Base-by-base conservation (phyloP, 2,113 vertebrate species). In the Tenrec ecaudatus region DNA sequence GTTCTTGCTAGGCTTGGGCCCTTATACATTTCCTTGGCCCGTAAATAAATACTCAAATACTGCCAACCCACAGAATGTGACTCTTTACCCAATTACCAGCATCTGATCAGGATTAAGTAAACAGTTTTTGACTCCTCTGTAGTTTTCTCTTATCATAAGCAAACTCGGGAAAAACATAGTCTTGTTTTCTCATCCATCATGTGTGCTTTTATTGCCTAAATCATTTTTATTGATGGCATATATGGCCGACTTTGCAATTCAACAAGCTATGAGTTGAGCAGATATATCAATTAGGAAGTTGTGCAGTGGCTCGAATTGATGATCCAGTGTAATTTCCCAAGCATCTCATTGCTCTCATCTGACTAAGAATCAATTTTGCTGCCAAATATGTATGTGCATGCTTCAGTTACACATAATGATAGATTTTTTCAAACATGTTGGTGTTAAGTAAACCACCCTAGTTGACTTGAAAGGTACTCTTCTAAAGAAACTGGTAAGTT, bases 311-410 rank as follows among this genome's bases (percentile, higher is more conserved):
- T 89, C 40, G 88, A 89, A 85, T 16, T 95, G 90, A 88, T 82
- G 86, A 93, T 79, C 79, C 25, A 64, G 57, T 92, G 90, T 75
- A 92, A 92, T 93, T 89, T 92, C 6, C 79, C 43, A 82, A 82
- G 25, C 29, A 77, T 36, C 6, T 88, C 85, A 76, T 62, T 93
- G 86, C 90, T 88, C 16, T 92, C 27, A 84, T 89, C 62, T 94
- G 75, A 84, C 53, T 40, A 69, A 82, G 82, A 87, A 91, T 94
- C 85, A 88, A 19, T 15, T 94, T 80, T 95, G 47, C 33, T 96
- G 25, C 58, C 82, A 82, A 89, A 89, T 78, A 66, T 64, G 19
- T 88, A 9, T 91, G 7, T 69, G 3, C 62, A 2, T 81, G 19
- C 85, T 78, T 93, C 73, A 92, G 71, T 87, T 82, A 79, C 64